Percentiles rank a stretch among this genome's conserved stretches.
These are phyloP conservation scores for Porites australiensis DNA, from an alignment of 64 coral and sea anemone species.

Conservation along the genomic window DNA sequence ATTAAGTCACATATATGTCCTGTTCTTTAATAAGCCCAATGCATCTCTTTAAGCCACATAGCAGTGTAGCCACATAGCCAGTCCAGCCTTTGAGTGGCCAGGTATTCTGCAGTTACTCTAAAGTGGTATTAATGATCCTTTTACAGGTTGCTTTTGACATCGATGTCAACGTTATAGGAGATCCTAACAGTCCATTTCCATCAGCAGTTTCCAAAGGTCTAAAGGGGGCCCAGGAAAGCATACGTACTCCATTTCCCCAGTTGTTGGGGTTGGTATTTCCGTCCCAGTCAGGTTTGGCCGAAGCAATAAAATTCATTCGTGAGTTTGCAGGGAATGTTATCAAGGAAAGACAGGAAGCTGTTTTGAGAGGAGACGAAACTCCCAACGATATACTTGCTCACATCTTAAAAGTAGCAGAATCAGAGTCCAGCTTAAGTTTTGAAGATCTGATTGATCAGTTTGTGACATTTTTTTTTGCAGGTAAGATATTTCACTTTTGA, in stretches of 20 bases:
- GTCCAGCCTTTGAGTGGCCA: too few species aligned
- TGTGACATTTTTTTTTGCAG: conserved; percentile 81
- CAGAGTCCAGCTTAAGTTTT: conserved; percentile 39
- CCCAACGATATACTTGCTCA: conserved; percentile 73
- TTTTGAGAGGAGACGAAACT: conserved; percentile 14
- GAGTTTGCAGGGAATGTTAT: conserved; percentile 76
- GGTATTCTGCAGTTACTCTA: too few species aligned
- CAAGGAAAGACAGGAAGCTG: conserved; percentile 35
- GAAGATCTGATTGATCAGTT: conserved; percentile 82
- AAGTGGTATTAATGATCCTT: too few species aligned
- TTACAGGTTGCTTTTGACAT: conserved; percentile 80
- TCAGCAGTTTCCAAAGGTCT: conserved; percentile 29
- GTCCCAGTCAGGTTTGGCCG: conserved; percentile 23
- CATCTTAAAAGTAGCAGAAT: conserved; percentile 58
- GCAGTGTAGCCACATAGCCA: too few species aligned
- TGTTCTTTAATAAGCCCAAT: too few species aligned
- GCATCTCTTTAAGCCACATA: too few species aligned
- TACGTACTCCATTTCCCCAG: conserved; percentile 39
- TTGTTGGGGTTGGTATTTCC: conserved; percentile 37
- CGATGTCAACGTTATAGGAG: conserved; percentile 60
- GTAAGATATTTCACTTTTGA: not conserved
- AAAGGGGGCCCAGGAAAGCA: conserved; percentile 17
- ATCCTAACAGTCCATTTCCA: conserved; percentile 68
- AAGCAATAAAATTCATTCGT: conserved; percentile 46
- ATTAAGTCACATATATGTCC: too few species aligned